Conservation (phyloP, 2,888 invertebrate species). For the Hemithea aestivaria region DNA sequence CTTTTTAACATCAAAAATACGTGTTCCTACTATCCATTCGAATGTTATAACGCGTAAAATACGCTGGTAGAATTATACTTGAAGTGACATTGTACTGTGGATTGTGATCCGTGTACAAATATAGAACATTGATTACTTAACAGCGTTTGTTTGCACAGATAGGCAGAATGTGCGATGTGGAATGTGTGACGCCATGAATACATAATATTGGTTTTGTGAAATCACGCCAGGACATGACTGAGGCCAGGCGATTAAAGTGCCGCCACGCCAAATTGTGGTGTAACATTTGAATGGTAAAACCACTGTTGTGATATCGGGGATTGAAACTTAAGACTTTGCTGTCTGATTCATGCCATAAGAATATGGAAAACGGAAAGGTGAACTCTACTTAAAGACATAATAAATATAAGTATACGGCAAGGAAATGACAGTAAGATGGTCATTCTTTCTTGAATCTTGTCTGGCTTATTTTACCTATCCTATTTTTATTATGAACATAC, state of each 20-base stretch:
- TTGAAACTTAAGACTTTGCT: too few relatives aligned
- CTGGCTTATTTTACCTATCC: too few relatives aligned
- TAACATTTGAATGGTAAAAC: conserved; percentile 17
- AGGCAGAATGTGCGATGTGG: conserved; percentile 40
- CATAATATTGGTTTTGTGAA: conserved; percentile 45
- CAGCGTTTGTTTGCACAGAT: conserved; percentile 44
- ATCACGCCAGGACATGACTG: conserved; percentile 31
- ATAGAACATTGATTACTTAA: conserved; percentile 48
- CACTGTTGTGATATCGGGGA: too few relatives aligned
- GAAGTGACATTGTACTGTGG: conserved; percentile 31
- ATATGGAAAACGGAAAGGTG: too few relatives aligned
- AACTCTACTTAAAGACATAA: too few relatives aligned
- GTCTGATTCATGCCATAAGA: too few relatives aligned
- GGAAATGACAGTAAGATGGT: too few relatives aligned
- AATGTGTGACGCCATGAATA: conserved; percentile 46
- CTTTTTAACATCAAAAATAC: too few relatives aligned
- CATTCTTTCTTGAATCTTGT: too few relatives aligned
- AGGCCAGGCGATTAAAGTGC: conserved; percentile 31
- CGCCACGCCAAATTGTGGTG: conserved; percentile 14
- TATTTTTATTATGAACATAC: too few relatives aligned
- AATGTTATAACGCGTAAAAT: conserved; percentile 10
- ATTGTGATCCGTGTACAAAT: conserved; percentile 40
- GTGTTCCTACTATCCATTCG: background rate
- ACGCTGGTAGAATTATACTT: conserved; percentile 18
- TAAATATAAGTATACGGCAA: too few relatives aligned